Evolutionary conservation across 2,113 vertebrate genomes (phyloP).

Genomic region (Xenotilapia longispinis): DNA sequence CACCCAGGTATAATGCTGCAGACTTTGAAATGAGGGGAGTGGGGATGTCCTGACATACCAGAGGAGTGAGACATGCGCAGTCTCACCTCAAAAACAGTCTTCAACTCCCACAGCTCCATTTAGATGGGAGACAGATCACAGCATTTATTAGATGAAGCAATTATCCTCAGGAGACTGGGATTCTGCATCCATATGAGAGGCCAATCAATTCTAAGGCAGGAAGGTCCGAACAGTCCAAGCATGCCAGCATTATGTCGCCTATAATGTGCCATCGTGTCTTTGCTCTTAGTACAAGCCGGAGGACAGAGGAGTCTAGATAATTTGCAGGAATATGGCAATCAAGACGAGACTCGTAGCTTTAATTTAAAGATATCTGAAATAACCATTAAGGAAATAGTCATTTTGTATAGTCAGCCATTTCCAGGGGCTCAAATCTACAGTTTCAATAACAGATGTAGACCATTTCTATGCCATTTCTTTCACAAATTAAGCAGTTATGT

Average conservation of each 20-base stretch:
- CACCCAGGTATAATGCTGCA: not conserved
- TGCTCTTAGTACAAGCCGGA: not conserved
- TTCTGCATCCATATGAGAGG: not conserved
- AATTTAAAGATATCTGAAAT: not conserved
- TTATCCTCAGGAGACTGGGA: not conserved
- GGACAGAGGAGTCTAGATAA: not conserved
- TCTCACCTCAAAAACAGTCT: not conserved
- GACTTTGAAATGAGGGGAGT: not conserved
- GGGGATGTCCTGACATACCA: not conserved
- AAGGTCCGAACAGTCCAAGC: not conserved
- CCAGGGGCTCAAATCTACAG: not conserved
- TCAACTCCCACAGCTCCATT: not conserved
- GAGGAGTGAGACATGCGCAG: not conserved
- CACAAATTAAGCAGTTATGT: not conserved
- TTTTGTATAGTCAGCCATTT: not conserved
- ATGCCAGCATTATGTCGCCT: not conserved
- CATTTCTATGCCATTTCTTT: not conserved
- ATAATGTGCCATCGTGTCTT: not conserved
- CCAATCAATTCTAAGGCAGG: not conserved
- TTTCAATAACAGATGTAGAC: too few species aligned
- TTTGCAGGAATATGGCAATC: not conserved
- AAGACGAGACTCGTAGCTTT: not conserved
- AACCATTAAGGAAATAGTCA: not conserved
- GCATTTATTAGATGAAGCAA: not conserved
- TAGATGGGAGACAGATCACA: not conserved